Conservation (phyloP, 2,797 vertebrate genomes). For the Leptatherina wallacei region DNA sequence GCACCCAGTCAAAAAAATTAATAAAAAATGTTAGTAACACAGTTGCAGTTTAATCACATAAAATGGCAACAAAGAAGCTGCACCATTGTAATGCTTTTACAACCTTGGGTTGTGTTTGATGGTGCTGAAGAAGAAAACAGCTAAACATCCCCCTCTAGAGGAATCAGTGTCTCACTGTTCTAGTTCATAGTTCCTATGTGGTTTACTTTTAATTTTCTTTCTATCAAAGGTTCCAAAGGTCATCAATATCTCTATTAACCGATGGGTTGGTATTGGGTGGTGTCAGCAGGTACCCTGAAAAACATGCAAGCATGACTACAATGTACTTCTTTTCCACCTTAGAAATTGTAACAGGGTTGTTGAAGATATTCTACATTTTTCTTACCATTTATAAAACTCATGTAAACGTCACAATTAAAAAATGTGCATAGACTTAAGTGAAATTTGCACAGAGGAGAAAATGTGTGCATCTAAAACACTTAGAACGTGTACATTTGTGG, state of each 20-base stretch:
- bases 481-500: too few relatives aligned
- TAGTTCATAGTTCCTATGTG: neutral
- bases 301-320: neutral
- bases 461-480: too few relatives aligned
- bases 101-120: neutral
- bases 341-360: neutral
- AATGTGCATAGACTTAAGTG: too few relatives aligned
- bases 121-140: neutral
- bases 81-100: too few relatives aligned
- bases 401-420: too few relatives aligned
- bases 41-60: too few relatives aligned
- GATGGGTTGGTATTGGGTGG: neutral
- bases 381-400: too few relatives aligned
- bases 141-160: slow-evolving; percentile 61
- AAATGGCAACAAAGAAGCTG: neutral
- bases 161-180: neutral
- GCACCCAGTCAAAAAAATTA: too few relatives aligned
- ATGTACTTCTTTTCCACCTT: neutral
- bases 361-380: too few relatives aligned
- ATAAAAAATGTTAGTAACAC: too few relatives aligned
- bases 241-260: neutral
- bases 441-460: too few relatives aligned
- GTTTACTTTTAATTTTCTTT: neutral
- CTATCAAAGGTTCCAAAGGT: fast-evolving
- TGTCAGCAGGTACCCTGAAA: neutral